Conservation (phyloP, 2,113 vertebrate species). For the Globicephala melas region DNA sequence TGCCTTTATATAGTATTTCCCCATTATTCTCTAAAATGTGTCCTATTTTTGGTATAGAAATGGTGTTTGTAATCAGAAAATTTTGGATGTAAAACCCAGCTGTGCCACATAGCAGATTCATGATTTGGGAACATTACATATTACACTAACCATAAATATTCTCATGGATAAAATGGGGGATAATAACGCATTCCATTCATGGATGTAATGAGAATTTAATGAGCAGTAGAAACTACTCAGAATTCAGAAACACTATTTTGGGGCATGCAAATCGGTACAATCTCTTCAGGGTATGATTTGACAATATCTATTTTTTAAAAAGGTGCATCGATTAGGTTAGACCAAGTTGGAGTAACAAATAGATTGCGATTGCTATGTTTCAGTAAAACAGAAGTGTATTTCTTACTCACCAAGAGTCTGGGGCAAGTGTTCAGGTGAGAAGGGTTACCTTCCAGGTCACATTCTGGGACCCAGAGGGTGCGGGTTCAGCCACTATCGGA, state of each 20-base stretch:
- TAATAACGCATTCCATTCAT: neutral
- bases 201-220: neutral
- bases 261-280: neutral
- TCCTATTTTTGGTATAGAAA: neutral
- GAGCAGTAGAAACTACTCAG: neutral
- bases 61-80: neutral
- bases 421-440: neutral
- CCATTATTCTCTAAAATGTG: neutral
- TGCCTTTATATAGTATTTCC: neutral
- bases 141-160: neutral
- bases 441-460: rapidly evolving
- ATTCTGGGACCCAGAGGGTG: neutral
- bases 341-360: neutral
- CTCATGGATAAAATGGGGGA: neutral
- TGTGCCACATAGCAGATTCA: neutral
- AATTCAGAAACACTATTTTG: neutral
- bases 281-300: neutral
- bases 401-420: neutral
- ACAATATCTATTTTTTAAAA: neutral
- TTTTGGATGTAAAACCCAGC: neutral
- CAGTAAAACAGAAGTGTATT: neutral
- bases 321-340: neutral
- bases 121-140: neutral
- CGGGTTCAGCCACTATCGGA: neutral
- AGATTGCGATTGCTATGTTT: neutral